Evolutionary conservation across 2,797 vertebrate species (phyloP), one percentile per base, ranked within the genome.

Genomic region (Diceros bicornis): DNA sequence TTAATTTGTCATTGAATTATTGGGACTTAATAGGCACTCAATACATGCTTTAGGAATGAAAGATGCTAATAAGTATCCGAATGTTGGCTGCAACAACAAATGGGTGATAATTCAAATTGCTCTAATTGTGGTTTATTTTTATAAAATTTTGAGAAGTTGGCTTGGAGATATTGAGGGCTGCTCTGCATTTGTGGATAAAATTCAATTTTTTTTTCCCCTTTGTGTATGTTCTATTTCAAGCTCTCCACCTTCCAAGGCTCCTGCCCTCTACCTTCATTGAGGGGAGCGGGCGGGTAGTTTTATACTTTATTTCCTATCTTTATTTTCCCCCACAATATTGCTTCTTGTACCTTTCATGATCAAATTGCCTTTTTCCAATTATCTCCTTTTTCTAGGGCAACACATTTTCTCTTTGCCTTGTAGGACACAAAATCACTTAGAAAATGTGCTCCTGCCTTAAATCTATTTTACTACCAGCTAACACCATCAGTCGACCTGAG

Each of bases 61-160:
- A 61, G 44, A 86, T 29, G 1, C 21, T 69, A 68, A 55, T 69
- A 89, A 91, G 6, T 79, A 89, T 61, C 27, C n/a, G 91, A 91
- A 61, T 57, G 6, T 34, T 82, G 74, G 32, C 21, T 84, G 4
- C 7, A 50, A 84, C 23, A 92, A 93, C 23, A 95, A 95, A 87
- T 88, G 32, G 57, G n/a, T 12, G 25, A 91, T 68, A 52, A 91
- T 92, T 96, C 90, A 92, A 94, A 92, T 93, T 88, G 14, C 23
- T 85, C n/a, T 89, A 62, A 88, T 34, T 96, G 10, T 41, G 17
- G 50, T 64, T 89, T 69, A 75, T 64, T 94, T 98, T 84, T 82
- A 68, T 69, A 81, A 25, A 95, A 47, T n/a, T n/a, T 62, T 95
- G 41, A 88, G 75, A 92, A 93, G 6, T 50, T 96, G 37, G 18